Base-by-base conservation (phyloP, 2,797 vertebrate species). In the Microcaecilia unicolor region DNA sequence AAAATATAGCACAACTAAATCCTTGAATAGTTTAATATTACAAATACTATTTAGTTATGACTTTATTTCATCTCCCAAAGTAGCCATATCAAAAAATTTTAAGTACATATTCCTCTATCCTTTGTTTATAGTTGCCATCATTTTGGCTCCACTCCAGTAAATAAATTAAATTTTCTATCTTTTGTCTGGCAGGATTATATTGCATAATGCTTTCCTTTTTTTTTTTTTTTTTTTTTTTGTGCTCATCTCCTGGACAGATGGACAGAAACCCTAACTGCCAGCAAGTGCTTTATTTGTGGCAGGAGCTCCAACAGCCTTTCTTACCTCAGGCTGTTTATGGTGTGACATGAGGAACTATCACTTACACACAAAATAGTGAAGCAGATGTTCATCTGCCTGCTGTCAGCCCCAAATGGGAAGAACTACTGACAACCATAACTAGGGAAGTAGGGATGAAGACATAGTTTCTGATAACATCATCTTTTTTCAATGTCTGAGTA, bases 331-430 rank as follows among this genome's bases (percentile, higher is more conserved):
- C 55, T 65, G 38, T 58, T 74, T 70, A 48, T 22, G 37, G 35
- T 26, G 53, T 57, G 68, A 59, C 24, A 40, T 12, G 32, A 46
- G 45, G 23, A 25, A 8, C 50, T 51, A 55, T 67, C 64, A 41
- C 32, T 46, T 43, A 53, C 51, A 30, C 42, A 61, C 48, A 30
- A 24, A 48, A 43, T 20, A 48, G 51, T 12, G 31, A 55, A 68
- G 41, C 72, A 72, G 64, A 64, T 66, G 66, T 40, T 62, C 37
- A 22, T 40, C 24, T 42, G 43, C 34, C 44, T 41, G 41, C 15
- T 45, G 27, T 47, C 48, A 56, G 55, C 48, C 28, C 61, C 66
- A 68, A 66, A 61, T 74, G 67, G 58, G 33, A 51, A n/a, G 55
- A 31, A 35, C 37, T 46, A 40, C 25, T 4, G 18, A 30, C 30